Conservation (phyloP, 2,113 vertebrate genomes). For the Platichthys flesus region DNA sequence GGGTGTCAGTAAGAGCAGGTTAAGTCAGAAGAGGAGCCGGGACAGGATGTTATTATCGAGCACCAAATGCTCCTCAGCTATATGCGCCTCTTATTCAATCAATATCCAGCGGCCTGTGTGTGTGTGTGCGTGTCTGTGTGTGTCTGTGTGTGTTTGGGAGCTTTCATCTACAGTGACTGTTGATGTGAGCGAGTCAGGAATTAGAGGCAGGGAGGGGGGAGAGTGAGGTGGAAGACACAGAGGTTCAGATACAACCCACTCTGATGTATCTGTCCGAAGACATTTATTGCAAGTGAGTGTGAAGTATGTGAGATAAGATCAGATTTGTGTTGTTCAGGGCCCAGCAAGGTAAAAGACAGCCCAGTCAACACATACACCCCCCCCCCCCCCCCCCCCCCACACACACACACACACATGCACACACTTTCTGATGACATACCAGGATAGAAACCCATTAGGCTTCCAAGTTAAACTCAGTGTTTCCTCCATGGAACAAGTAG, state of each 20-base stretch:
- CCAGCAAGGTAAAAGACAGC: neutral
- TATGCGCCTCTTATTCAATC: conserved; percentile 70
- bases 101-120: conserved; percentile 50
- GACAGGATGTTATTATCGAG: conserved; percentile 43
- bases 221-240: conserved; percentile 8
- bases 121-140: conserved; percentile 3
- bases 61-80: conserved; percentile 53
- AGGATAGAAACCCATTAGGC: no score
- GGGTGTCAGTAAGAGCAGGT: conserved; percentile 2
- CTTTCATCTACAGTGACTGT: conserved; percentile 49
- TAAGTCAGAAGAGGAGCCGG: conserved; percentile 29
- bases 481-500: neutral
- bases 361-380: neutral
- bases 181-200: conserved; percentile 49
- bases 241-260: conserved; percentile 38
- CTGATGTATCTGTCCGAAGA: conserved; percentile 35
- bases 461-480: neutral
- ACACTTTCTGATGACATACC: neutral
- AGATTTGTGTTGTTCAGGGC: conserved; percentile 33
- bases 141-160: conserved; percentile 27
- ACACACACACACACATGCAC: neutral
- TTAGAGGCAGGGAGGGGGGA: neutral
- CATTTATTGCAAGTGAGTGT: conserved; percentile 53
- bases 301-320: conserved; percentile 48
- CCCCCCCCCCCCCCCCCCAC: no score